A percentile compares a stretch with the other conserved stretches of the same genome.
These are phyloP conservation scores for Capra hircus DNA, from an alignment of 2,113 vertebrate genomes.

Conservation along the genomic window DNA sequence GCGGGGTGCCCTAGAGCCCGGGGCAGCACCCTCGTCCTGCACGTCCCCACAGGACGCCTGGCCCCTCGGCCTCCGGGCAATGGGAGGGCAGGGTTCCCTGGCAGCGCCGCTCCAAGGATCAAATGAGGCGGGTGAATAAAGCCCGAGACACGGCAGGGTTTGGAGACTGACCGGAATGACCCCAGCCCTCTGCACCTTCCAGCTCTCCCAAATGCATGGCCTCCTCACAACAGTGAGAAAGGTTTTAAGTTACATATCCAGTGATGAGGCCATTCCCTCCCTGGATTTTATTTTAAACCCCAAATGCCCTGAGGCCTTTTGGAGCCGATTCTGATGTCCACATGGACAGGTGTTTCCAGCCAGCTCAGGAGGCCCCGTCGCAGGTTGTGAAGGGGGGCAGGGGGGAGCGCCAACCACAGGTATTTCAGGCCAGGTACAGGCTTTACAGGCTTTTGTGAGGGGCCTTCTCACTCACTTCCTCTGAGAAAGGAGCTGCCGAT, in stretches of 20 bases:
- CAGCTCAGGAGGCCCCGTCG: background rate
- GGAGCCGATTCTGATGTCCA: background rate
- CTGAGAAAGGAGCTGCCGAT: slow-evolving; percentile 66
- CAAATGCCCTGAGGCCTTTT: background rate
- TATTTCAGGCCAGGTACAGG: slow-evolving; percentile 34
- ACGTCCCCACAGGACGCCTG: fast-evolving
- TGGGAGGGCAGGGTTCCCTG: background rate
- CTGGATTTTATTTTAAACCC: background rate
- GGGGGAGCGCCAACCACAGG: background rate
- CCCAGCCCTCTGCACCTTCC: background rate
- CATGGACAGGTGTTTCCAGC: background rate
- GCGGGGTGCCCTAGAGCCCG: background rate
- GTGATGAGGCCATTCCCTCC: background rate
- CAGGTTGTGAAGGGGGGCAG: background rate
- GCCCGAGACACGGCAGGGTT: background rate
- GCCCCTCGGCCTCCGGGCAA: background rate
- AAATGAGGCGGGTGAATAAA: background rate
- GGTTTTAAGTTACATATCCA: background rate
- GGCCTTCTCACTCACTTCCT: slow-evolving; percentile 78
- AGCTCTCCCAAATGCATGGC: background rate
- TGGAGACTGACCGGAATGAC: background rate
- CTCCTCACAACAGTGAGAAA: background rate
- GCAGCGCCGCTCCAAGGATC: background rate
- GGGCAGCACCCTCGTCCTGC: background rate
- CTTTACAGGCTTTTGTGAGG: slow-evolving; percentile 42